Percentiles rank a stretch among this genome's conserved stretches.
These are phyloP conservation scores for Leucophenga maculata DNA, from an alignment of 2,888 invertebrate species.

Conservation along the genomic window DNA sequence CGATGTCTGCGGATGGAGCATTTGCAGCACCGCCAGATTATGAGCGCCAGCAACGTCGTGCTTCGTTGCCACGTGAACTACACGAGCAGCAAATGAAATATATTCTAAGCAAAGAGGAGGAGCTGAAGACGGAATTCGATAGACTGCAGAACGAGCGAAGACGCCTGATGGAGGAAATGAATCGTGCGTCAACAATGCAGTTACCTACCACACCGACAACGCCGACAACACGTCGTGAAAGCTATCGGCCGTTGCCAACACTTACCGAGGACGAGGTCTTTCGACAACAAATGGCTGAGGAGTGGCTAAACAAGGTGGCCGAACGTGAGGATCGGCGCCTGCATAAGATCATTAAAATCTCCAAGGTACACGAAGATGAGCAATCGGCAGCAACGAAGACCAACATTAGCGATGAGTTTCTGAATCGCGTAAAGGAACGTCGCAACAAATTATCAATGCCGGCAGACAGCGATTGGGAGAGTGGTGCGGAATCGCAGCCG, in stretches of 20 bases:
- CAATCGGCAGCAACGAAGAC: constrained; percentile 41
- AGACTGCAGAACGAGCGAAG: constrained; percentile 77
- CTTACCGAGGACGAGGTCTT: constrained; percentile 82
- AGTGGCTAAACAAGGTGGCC: constrained; percentile 85
- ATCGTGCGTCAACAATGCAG: constrained; percentile 50
- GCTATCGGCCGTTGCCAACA: constrained; percentile 70
- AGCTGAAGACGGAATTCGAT: constrained; percentile 78
- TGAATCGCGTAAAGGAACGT: constrained; percentile 82
- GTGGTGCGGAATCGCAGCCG: constrained; percentile 74
- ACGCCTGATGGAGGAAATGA: constrained; percentile 67
- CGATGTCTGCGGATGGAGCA: constrained; percentile 27
- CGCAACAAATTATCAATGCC: constrained; percentile 80
- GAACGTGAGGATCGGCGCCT: constrained; percentile 85
- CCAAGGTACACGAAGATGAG: constrained; percentile 73
- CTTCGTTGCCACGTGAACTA: constrained; percentile 79
- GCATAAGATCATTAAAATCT: constrained; percentile 86
- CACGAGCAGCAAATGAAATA: constrained; percentile 76
- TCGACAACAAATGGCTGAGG: constrained; percentile 87
- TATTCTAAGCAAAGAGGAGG: constrained; percentile 79
- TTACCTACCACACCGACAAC: constrained; percentile 45
- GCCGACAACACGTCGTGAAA: constrained; percentile 58
- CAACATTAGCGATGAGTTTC: constrained; percentile 83
- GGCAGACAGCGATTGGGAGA: constrained; percentile 79
- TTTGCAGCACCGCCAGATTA: constrained; percentile 49
- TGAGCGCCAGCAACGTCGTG: constrained; percentile 65